Percentiles rank a stretch among this genome's conserved stretches.
Conservation (phyloP, 2,797 vertebrate genomes). For the Melanotaenia maccullochi region DNA sequence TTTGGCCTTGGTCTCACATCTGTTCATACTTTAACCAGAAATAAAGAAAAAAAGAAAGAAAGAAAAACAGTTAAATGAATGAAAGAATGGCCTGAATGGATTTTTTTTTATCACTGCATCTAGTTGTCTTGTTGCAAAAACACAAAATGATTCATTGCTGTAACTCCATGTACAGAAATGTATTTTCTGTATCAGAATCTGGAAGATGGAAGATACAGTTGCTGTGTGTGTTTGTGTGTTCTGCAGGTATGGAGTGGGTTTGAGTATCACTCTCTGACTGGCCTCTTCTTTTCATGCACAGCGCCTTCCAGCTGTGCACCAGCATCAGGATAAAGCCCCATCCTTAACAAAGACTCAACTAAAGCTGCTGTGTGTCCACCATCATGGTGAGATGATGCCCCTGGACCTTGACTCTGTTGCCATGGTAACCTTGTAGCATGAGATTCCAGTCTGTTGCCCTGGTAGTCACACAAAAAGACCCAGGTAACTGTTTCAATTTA, state of each 20-base stretch:
- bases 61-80: background rate
- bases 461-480: constrained; percentile 59
- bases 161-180: no score
- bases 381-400: constrained; percentile 57
- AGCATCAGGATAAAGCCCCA: constrained; percentile 46
- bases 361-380: constrained; percentile 39
- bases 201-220: background rate
- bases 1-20: background rate
- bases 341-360: constrained; percentile 31
- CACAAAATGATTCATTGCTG: background rate
- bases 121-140: background rate
- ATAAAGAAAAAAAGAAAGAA: background rate
- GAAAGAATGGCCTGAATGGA: background rate
- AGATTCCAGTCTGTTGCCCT: constrained; percentile 75
- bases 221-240: constrained; percentile 3
- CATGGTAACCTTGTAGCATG: constrained; percentile 70
- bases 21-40: background rate
- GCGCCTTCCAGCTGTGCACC: constrained; percentile 39
- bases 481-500: constrained; percentile 48
- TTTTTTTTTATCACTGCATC: background rate
- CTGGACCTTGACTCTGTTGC: constrained; percentile 70
- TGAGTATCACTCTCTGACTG: constrained; percentile 50
- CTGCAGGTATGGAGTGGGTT: constrained; percentile 70
- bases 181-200: no score
- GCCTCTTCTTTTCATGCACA: constrained; percentile 19